A percentile compares a stretch with the other conserved stretches of the same genome.
phyloP scores from a whole-genome alignment of 2,113 vertebrate genomes.

The Colaptes auratus region DNA sequence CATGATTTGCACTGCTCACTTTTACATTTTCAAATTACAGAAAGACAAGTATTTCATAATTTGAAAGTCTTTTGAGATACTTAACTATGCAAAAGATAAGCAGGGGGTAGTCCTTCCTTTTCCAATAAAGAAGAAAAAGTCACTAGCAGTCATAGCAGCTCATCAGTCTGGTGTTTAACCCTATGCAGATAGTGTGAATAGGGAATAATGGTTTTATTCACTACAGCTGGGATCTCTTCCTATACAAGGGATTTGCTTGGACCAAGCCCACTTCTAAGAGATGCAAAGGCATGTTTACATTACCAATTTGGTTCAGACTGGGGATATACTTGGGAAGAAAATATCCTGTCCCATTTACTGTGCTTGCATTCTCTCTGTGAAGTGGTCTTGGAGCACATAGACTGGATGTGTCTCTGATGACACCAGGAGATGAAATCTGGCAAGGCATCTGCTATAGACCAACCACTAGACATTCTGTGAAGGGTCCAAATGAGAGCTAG shows the following conservation, averaged over 20 bases:
- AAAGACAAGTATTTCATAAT: background rate
- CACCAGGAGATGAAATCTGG: background rate
- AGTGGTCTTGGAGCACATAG: background rate
- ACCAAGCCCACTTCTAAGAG: background rate
- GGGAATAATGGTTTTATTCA: background rate
- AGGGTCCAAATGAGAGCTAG: accelerated
- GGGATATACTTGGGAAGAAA: background rate
- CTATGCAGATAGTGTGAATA: background rate
- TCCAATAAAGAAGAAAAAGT: background rate
- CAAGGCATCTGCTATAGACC: background rate
- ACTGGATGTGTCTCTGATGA: background rate
- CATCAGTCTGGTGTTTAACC: background rate
- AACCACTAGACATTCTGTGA: background rate
- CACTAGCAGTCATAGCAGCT: background rate
- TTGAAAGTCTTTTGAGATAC: background rate
- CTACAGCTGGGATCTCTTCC: background rate
- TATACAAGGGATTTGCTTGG: background rate
- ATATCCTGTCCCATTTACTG: background rate
- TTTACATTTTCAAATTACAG: background rate
- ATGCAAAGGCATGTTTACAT: background rate
- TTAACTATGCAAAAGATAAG: background rate
- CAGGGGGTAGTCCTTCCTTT: background rate
- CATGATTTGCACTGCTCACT: background rate
- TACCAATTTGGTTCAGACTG: background rate
- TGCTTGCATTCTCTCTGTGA: background rate